These are phyloP conservation scores for Nomada ruficornis DNA, from an alignment of 2,888 invertebrate species.

Conservation along the genomic window DNA sequence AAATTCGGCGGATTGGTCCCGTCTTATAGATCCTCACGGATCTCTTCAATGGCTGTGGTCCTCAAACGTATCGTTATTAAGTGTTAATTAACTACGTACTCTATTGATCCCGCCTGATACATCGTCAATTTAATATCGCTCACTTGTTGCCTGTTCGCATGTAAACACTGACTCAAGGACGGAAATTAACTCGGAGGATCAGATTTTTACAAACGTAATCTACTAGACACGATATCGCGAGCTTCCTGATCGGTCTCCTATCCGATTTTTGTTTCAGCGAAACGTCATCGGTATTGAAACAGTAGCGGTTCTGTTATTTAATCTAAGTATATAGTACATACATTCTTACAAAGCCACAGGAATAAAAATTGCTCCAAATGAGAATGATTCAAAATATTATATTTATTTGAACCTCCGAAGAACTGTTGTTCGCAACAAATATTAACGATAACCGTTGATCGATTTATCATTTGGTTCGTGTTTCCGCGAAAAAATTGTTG, in stretches of 20 bases:
- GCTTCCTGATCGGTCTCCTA: not conserved
- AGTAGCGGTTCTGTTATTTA: no score
- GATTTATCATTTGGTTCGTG: not conserved
- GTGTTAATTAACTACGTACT: constrained; percentile 4
- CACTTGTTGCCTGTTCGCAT: not conserved
- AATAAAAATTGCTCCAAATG: no score
- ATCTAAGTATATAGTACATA: no score
- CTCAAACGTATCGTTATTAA: not conserved
- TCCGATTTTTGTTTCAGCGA: no score
- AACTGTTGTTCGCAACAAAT: not conserved
- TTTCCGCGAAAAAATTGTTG: not conserved
- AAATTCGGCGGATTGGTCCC: no score
- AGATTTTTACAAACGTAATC: constrained; percentile 26
- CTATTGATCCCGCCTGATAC: constrained; percentile 14
- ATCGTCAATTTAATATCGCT: constrained; percentile 18
- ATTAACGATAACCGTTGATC: not conserved
- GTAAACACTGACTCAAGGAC: constrained; percentile 27
- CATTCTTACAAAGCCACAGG: no score
- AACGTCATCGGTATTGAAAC: no score
- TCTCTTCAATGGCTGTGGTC: not conserved
- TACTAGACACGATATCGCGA: not conserved
- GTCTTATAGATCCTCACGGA: no score
- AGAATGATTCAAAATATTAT: no score
- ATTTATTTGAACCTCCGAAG: not conserved
- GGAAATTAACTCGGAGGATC: constrained; percentile 5